Evolutionary conservation across 2,797 vertebrate genomes (phyloP), one percentile per base, ranked within the genome.

Genomic region (Propithecus deckenii): DNA sequence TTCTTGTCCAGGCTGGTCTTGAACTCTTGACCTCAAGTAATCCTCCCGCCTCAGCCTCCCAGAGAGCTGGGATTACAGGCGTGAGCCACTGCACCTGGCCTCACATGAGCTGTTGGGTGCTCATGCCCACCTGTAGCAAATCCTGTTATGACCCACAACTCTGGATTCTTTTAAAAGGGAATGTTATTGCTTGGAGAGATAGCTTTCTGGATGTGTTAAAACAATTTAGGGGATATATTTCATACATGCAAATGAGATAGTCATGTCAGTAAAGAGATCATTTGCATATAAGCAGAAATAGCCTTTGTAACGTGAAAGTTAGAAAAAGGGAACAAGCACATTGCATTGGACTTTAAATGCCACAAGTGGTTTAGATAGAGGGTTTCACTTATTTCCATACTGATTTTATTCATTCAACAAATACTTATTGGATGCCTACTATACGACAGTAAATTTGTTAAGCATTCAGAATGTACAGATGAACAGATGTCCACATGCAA

Each of bases 191-290:
- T 94, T 59, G 28, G 55, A 55, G 30, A 14, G 7, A 28, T 28
- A 55, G 71, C 10, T 94, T 83, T 74, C 23, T 38, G 12, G 8
- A 38, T 85, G 32, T n/a, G 8, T 80, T 84, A 81, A 92, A 79
- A 71, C 10, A 76, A 76, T 59, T 61, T 41, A 81, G 9, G 61
- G 25, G 35, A 71, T 52, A 78, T 11, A 23, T 78, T 81, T 92
- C 17, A 65, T 67, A 67, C n/a, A 65, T 72, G n/a, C 52, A 91
- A 67, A 95, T 43, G 18, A 76, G 69, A 46, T 87, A 67, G 72
- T 86, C 55, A 55, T 6, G 32, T 48, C 3, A 72, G 28, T 63
- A 35, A 90, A 67, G 32, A 67, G 6, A n/a, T 75, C n/a, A n/a
- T 41, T 48, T 85, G 23, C 48, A 6, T 41, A 11, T 59, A 72